Base-by-base conservation (phyloP, 2,888 invertebrate species). In the Xanthia icteritia region DNA sequence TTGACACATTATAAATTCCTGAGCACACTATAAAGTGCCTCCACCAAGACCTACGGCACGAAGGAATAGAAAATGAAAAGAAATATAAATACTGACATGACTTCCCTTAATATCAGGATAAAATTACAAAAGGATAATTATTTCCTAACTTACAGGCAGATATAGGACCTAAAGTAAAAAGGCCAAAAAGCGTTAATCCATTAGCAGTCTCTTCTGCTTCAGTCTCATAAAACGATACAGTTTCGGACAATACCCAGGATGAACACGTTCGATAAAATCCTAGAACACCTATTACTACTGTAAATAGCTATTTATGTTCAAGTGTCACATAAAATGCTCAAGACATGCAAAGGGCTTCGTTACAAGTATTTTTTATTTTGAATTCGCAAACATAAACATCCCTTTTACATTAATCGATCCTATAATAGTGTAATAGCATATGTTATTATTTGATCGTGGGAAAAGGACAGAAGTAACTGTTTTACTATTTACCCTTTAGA, bases 291-390 rank as follows among this genome's bases (percentile, higher is more conserved):
- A 74, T 84, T 74, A 56, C 39, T 70, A 60, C 60, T 60, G 27
- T 45, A 64, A 79, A 73, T 36, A 69, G 61, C 71, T 74, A 79
- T 83, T 82, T 69, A 76, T 69, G 60, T 27, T 73, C 58, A 72
- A 76, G 54, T 79, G 76, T 70, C 79, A 73, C 70, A 72, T 77
- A 65, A 64, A 79, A 75, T 61, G 42, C 36, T 75, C 23, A 56
- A 66, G 69, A 68, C 68, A 61, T 58, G 86, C 73, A 13, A 76
- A 83, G 64, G 83, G 64, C 68, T 76, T 51, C 27, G 39, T 23
- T 83, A 66, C 27, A 85, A 75, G 69, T 69, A 78, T 77, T 75
- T 86, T 78, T 83, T 83, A 78, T 83, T 83, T 79, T 70, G 70
- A 77, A 54, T 68, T 73, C 17, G 70, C 67, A 64, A 58, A 58